Conservation (phyloP, 2,113 vertebrate species). For the Nematolebias whitei region DNA sequence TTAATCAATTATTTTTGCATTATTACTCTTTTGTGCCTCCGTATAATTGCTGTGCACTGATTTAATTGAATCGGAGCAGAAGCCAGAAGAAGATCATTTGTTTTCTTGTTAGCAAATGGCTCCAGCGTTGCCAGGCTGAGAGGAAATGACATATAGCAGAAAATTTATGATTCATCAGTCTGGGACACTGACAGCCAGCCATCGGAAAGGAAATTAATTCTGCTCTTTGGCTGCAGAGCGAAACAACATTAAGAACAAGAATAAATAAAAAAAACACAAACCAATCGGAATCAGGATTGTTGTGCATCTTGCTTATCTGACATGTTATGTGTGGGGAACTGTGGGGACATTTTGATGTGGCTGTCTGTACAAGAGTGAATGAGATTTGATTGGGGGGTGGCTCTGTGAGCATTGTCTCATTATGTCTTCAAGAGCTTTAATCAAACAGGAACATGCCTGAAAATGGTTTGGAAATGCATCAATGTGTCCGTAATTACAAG, state of each 20-base stretch:
- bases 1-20: conserved; percentile 98
- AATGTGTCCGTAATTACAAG: conserved; percentile 70
- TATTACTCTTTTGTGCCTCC: conserved; percentile 95
- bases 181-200: conserved; percentile 74
- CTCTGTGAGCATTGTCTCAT: conserved; percentile 51
- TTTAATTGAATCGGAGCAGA: conserved; percentile 98
- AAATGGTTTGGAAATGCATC: conserved; percentile 68
- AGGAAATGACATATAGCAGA: conserved; percentile 83
- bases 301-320: conserved; percentile 67
- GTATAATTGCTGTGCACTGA: conserved; percentile 92
- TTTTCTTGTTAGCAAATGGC: conserved; percentile 97
- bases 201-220: conserved; percentile 82
- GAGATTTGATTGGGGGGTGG: conserved; percentile 73
- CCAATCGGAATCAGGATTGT: conserved; percentile 48
- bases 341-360: conserved; percentile 41
- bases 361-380: conserved; percentile 58
- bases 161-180: conserved; percentile 79
- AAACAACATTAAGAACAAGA: conserved; percentile 75
- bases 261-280: conserved; percentile 73
- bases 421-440: conserved; percentile 57
- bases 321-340: conserved; percentile 59
- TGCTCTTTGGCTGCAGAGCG: conserved; percentile 60
- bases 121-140: conserved; percentile 91
- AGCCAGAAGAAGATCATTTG: conserved; percentile 97
- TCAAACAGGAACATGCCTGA: conserved; percentile 63